Percentiles rank a stretch among this genome's conserved stretches.
These are phyloP conservation scores for Oncorhynchus tshawytscha DNA, from an alignment of 2,113 vertebrate species.

Conservation along the genomic window DNA sequence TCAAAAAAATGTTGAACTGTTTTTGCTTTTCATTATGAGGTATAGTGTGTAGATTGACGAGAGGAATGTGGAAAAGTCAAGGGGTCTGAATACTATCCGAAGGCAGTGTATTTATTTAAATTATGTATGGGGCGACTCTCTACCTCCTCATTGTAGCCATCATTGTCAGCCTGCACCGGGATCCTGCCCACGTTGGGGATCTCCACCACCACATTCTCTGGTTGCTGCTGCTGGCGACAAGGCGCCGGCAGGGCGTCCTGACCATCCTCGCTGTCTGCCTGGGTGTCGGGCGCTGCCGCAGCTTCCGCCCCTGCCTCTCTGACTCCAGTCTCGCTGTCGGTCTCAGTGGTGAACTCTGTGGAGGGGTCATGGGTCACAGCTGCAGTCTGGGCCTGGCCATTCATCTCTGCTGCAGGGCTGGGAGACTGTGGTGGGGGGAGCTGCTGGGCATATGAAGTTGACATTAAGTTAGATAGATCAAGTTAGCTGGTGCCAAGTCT, in stretches of 20 bases:
- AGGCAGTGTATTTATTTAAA: no score
- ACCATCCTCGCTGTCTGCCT: slow-evolving; percentile 18
- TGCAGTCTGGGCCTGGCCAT: slow-evolving; percentile 5
- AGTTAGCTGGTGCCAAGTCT: no score
- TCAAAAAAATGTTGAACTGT: no score
- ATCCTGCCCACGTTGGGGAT: slow-evolving; percentile 96
- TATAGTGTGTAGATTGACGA: no score
- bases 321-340: neutral
- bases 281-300: neutral
- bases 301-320: no score
- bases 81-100: no score
- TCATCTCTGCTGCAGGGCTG: slow-evolving; percentile 25
- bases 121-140: neutral
- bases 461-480: no score
- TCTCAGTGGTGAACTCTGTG: neutral
- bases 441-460: neutral
- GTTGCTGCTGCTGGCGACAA: slow-evolving; percentile 55
- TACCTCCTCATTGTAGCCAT: slow-evolving; percentile 98
- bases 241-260: slow-evolving; percentile 51
- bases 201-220: slow-evolving; percentile 85
- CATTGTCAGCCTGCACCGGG: slow-evolving; percentile 87
- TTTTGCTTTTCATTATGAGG: no score
- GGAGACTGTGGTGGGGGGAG: slow-evolving; percentile 36
- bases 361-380: slow-evolving; percentile 20
- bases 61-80: no score